Percentiles rank a stretch among this genome's conserved stretches.
Evolutionary conservation across 2,888 invertebrate species (phyloP).

Genomic region (Macaria notata): DNA sequence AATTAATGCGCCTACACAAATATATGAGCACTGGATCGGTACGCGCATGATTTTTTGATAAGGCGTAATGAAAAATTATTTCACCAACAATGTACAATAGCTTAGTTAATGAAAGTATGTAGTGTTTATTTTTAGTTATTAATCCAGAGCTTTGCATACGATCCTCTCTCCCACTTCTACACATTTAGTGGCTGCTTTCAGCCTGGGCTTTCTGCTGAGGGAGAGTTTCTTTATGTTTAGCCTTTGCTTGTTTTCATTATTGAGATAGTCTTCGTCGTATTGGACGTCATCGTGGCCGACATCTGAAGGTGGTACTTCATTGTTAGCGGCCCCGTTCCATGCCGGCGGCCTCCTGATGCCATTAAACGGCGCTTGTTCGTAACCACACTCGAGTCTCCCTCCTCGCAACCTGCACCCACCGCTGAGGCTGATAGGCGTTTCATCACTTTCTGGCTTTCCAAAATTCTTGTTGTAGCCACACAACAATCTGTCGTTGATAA

Average conservation of each 20-base stretch:
- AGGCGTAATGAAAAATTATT: neutral
- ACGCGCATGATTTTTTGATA: too few species aligned
- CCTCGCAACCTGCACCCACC: slow-evolving; percentile 57
- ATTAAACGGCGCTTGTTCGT: slow-evolving; percentile 50
- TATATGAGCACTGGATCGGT: too few species aligned
- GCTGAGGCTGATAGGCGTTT: slow-evolving; percentile 35
- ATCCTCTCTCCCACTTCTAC: slow-evolving; percentile 51
- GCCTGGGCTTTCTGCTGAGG: too few species aligned
- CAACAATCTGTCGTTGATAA: slow-evolving; percentile 56
- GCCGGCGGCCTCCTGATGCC: slow-evolving; percentile 40
- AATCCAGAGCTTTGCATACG: slow-evolving; percentile 40
- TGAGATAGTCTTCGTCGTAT: slow-evolving; percentile 1
- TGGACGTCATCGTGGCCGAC: slow-evolving; percentile 4
- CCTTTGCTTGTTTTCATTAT: neutral
- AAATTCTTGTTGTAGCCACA: slow-evolving; percentile 64
- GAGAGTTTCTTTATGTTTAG: neutral
- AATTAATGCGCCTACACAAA: too few species aligned
- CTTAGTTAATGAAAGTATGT: too few species aligned
- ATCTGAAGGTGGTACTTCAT: neutral
- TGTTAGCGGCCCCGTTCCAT: slow-evolving; percentile 6
- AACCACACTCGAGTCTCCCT: slow-evolving; percentile 67
- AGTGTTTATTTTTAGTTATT: too few species aligned
- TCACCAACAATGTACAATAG: too few species aligned
- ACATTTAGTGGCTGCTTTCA: slow-evolving; percentile 38
- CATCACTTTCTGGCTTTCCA: slow-evolving; percentile 40